Evolutionary conservation across 1,140 invertebrate species (phyloP).

Genomic region (Apis dorsata): DNA sequence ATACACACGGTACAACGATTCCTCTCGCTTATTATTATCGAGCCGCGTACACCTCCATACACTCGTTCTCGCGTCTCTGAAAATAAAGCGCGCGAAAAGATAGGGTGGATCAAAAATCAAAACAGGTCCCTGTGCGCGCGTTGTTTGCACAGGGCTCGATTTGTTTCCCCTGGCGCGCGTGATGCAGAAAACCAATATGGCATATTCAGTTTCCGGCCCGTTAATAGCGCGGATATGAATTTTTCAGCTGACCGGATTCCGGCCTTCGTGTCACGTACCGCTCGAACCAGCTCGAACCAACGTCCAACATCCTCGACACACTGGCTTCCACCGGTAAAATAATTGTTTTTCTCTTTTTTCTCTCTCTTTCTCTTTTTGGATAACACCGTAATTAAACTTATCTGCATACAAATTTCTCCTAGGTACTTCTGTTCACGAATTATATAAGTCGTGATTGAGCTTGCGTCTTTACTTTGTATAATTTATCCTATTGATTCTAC

Average conservation of each 20-base stretch:
- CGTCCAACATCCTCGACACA: not conserved
- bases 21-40: too few species aligned
- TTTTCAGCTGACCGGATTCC: slow-evolving; percentile 41
- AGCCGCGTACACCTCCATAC: too few species aligned
- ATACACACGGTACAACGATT: too few species aligned
- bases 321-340: not conserved
- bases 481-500: too few species aligned
- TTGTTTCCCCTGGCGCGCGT: slow-evolving; percentile 14
- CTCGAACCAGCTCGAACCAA: not conserved
- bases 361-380: too few species aligned
- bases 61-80: not conserved
- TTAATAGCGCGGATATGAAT: slow-evolving; percentile 49
- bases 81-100: not conserved
- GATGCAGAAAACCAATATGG: slow-evolving; percentile 35
- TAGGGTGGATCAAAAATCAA: not conserved
- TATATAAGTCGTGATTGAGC: too few species aligned
- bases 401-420: too few species aligned
- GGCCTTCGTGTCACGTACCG: not conserved
- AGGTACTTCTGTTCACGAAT: too few species aligned
- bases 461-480: too few species aligned
- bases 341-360: too few species aligned
- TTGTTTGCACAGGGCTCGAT: not conserved
- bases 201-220: slow-evolving; percentile 34
- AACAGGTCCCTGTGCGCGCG: too few species aligned
- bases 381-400: too few species aligned